These are phyloP conservation scores for Crambe crambe DNA, from an alignment of 37 sponge, comb jelly and placozoan species.

Conservation along the genomic window DNA sequence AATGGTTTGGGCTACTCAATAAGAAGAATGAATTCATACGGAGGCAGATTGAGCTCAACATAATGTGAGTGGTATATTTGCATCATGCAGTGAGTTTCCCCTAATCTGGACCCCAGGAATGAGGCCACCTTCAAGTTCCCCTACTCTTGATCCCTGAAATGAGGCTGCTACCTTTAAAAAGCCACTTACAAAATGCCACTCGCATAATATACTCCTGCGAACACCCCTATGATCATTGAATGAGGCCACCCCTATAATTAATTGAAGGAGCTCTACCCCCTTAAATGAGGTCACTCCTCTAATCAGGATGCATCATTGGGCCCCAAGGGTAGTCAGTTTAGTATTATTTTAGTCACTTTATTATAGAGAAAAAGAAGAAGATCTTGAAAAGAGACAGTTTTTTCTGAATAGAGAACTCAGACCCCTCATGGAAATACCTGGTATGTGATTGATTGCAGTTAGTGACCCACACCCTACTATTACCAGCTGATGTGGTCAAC, in stretches of 20 bases:
- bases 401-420: conserved; percentile 69
- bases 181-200: no score
- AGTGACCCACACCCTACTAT: not conserved
- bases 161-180: no score
- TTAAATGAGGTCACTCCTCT: no score
- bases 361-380: conserved; percentile 72
- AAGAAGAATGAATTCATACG: conserved; percentile 73
- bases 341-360: not conserved
- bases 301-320: no score
- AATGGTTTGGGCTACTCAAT: conserved; percentile 71
- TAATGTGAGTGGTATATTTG: conserved; percentile 51
- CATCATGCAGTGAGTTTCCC: not conserved
- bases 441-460: conserved; percentile 4
- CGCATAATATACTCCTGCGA: no score
- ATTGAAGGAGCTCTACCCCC: no score
- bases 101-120: not conserved
- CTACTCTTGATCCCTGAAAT: not conserved
- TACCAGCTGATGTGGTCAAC: not conserved
- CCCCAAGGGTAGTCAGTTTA: not conserved
- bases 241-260: no score
- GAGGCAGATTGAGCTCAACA: conserved; percentile 67
- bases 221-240: no score
- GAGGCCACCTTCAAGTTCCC: not conserved
- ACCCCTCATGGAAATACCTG: conserved; percentile 43
- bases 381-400: conserved; percentile 69